Conservation (phyloP, 2,113 vertebrate genomes). For the Peromyscus maniculatus region DNA sequence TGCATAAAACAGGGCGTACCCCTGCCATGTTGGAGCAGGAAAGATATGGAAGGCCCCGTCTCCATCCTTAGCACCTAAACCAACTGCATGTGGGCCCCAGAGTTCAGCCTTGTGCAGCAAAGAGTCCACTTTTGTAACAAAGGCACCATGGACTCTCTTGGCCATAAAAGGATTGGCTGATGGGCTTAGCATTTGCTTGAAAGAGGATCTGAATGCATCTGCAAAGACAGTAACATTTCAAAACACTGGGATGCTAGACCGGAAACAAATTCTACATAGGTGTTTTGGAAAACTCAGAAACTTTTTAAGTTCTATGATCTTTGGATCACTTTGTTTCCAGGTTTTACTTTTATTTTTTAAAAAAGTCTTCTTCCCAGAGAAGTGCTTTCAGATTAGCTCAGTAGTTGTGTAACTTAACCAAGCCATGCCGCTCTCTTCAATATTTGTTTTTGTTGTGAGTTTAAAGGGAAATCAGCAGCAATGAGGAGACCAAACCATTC, state of each 20-base stretch:
- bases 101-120: not conserved
- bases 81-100: not conserved
- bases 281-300: not conserved
- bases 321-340: constrained; percentile 19
- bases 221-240: not conserved
- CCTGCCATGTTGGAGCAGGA: not conserved
- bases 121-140: not conserved
- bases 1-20: fast-evolving
- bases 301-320: constrained; percentile 17
- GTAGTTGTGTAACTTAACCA: not conserved
- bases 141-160: not conserved
- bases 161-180: not conserved
- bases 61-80: not conserved
- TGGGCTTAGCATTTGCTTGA: not conserved
- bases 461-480: constrained; percentile 15
- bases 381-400: constrained; percentile 43
- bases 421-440: not conserved
- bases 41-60: not conserved
- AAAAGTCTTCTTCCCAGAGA: constrained; percentile 18
- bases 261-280: not conserved
- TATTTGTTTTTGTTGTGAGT: constrained; percentile 50
- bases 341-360: not conserved
- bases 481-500: not conserved
- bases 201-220: not conserved
- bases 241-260: not conserved